phyloP scores from a whole-genome alignment of 1,140 invertebrate species.

The Drosophila fuyamai region DNA sequence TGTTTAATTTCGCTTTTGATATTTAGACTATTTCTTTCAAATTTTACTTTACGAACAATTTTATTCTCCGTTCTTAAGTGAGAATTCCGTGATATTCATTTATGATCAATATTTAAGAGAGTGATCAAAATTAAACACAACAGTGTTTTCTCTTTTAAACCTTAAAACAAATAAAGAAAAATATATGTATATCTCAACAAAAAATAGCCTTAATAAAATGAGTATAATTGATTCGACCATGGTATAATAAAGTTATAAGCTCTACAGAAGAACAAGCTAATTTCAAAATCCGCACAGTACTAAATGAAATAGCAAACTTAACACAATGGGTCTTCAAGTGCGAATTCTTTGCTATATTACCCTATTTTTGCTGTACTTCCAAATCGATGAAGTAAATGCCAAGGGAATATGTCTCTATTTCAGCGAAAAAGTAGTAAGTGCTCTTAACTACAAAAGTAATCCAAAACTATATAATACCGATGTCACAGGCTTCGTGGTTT shows the following conservation, averaged over 20 bases:
- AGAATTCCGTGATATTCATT: too few relatives aligned
- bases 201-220: not conserved
- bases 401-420: slow-evolving; percentile 38
- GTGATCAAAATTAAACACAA: too few relatives aligned
- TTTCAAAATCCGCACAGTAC: not conserved
- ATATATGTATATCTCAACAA: not conserved
- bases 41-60: too few relatives aligned
- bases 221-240: not conserved
- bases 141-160: too few relatives aligned
- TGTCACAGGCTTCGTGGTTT: slow-evolving; percentile 10
- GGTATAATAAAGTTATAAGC: not conserved
- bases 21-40: too few relatives aligned
- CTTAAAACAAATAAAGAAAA: not conserved
- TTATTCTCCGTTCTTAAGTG: too few relatives aligned
- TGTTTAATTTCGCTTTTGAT: too few relatives aligned
- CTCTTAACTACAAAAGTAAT: not conserved
- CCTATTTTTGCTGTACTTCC: slow-evolving; percentile 1
- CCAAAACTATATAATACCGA: too few relatives aligned
- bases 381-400: not conserved
- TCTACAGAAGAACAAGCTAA: too few relatives aligned
- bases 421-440: slow-evolving; percentile 16
- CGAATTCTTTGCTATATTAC: not conserved
- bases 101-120: too few relatives aligned
- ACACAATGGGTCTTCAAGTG: slow-evolving; percentile 11
- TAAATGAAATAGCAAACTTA: not conserved